phyloP scores from a whole-genome alignment of 2,888 invertebrate genomes.

The Ornithoptera priamus region DNA sequence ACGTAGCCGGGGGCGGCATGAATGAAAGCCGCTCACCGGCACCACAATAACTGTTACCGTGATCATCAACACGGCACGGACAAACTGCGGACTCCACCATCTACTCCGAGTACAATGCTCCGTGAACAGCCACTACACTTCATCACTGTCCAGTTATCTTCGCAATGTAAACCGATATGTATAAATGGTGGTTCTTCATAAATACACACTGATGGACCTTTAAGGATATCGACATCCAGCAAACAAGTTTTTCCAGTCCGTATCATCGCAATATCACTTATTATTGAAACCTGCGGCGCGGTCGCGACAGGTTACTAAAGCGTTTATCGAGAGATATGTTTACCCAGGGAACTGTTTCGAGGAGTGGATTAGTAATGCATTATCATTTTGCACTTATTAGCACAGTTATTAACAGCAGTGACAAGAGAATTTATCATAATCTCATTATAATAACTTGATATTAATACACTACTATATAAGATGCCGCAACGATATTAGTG shows the following conservation, averaged over 20 bases:
- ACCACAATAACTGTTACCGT: conserved; percentile 58
- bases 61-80: conserved; percentile 48
- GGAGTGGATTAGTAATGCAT: conserved; percentile 5
- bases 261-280: conserved; percentile 80
- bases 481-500: too few relatives aligned
- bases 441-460: not conserved
- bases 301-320: conserved; percentile 76
- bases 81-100: conserved; percentile 39
- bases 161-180: conserved; percentile 43
- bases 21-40: conserved; percentile 77
- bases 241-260: conserved; percentile 80
- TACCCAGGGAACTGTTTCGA: conserved; percentile 44
- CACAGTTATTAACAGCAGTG: not conserved
- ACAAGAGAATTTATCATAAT: not conserved
- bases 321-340: conserved; percentile 75
- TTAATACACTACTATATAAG: too few relatives aligned
- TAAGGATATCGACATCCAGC: conserved; percentile 78
- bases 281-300: conserved; percentile 76
- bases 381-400: not conserved
- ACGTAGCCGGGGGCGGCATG: conserved; percentile 76
- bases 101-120: conserved; percentile 45
- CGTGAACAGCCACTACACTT: conserved; percentile 4
- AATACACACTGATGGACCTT: conserved; percentile 54
- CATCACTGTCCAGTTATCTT: not conserved
- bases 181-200: conserved; percentile 36